Evolutionary conservation across 1,140 invertebrate species (phyloP), one percentile per base, ranked within the genome.

Genomic region (Aphaenogaster ashmeadi): DNA sequence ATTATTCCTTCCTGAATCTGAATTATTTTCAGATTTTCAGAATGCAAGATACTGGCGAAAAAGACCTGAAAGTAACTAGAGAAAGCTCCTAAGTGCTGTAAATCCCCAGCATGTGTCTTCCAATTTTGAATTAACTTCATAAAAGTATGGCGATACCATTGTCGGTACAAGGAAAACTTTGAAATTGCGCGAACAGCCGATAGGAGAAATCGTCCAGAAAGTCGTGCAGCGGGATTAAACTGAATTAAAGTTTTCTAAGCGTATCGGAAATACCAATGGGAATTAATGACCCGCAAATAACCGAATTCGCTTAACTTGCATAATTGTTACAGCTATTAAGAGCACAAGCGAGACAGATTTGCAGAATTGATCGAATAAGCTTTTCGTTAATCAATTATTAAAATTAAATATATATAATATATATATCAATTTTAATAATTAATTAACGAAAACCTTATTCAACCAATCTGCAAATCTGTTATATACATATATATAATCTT

Each of bases 221-320:
- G 33, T 83, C 41, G 38, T 11, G 21, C 33, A 60, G 36, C n/a
- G 50, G 58, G 52, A 87, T 87, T 71, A 52, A 83, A 83, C 21
- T 36, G 18, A 74, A 74, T 74, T 54, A 54, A 74, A 77, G 38
- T 77, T 77, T 77, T 27, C 74, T 58, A 44, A 60, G 3, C 15
- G 27, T 44, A 38, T 50, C 18, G 15, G 6, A 67, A 79, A 72
- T 71, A 33, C 47, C 71, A 58, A 36, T 27, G 33, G 15, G n/a
- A 47, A 58, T 11, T 13, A 67, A 56, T 52, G 60, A 58, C 33
- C 72, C 56, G 56, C 47, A 72, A 88, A 36, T 56, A 58, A 38
- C 13, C 69, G 52, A 86, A 77, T 77, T 58, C 11, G 21, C n/a
- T 18, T 21, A 36, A 78, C 9, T 15, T 77, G 38, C 15, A 44